These are phyloP conservation scores for Caenorhabditis afra DNA, from an alignment of 2,888 invertebrate species.

Conservation along the genomic window DNA sequence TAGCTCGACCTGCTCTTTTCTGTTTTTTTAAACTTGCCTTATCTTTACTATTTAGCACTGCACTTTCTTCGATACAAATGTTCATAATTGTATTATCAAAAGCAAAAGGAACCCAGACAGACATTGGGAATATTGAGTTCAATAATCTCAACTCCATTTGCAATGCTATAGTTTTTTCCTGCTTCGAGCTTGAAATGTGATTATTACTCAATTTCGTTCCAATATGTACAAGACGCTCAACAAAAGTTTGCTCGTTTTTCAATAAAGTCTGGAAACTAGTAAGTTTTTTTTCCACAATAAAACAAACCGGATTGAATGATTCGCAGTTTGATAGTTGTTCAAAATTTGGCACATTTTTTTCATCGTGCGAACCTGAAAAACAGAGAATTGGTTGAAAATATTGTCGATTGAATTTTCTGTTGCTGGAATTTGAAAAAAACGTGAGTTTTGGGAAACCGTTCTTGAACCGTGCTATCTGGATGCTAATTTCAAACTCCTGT, in stretches of 20 bases:
- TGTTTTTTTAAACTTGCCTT: conserved; percentile 87
- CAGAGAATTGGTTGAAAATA: too few relatives aligned
- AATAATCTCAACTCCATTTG: conserved; percentile 88
- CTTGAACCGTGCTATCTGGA: too few relatives aligned
- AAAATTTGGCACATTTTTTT: too few relatives aligned
- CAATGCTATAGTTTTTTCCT: conserved; percentile 86
- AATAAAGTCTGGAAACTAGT: neutral
- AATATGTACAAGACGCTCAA: conserved; percentile 89
- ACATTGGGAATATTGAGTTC: conserved; percentile 96
- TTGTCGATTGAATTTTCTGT: too few relatives aligned
- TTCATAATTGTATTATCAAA: conserved; percentile 92
- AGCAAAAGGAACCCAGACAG: conserved; percentile 96
- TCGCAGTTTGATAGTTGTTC: too few relatives aligned
- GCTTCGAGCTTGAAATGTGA: conserved; percentile 91
- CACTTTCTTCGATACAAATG: conserved; percentile 96
- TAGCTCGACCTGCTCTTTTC: too few relatives aligned
- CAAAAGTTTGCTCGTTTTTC: conserved; percentile 87
- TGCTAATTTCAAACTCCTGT: too few relatives aligned
- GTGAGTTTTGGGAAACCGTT: too few relatives aligned
- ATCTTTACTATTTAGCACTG: conserved; percentile 98
- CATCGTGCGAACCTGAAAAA: too few relatives aligned
- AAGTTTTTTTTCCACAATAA: neutral
- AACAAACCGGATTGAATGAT: too few relatives aligned
- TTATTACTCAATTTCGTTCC: conserved; percentile 83
- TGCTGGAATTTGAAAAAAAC: too few relatives aligned